These are phyloP conservation scores for Dolichotis patagonum DNA, from an alignment of 2,113 vertebrate genomes.

Conservation along the genomic window DNA sequence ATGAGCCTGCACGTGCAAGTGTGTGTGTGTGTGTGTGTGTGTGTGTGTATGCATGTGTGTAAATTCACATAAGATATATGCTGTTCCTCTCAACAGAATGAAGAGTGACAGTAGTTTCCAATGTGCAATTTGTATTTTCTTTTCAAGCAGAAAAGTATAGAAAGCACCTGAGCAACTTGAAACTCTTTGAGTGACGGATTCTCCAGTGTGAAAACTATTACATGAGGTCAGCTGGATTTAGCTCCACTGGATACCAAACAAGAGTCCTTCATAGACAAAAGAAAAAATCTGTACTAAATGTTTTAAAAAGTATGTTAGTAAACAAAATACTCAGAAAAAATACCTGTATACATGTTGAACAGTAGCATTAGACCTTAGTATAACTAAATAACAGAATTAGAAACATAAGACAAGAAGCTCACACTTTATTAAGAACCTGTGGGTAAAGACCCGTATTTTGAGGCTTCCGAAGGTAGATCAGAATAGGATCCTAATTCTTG, in stretches of 20 bases:
- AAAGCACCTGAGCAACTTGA: not conserved
- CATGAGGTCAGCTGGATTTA: too few species aligned
- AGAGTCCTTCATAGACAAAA: not conserved
- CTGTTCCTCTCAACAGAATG: not conserved
- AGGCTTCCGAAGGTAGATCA: not conserved
- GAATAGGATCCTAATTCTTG: not conserved
- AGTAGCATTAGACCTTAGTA: too few species aligned
- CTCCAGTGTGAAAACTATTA: too few species aligned
- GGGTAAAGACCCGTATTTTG: too few species aligned
- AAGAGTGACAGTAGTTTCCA: not conserved
- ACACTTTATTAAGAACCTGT: too few species aligned
- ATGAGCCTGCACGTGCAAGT: rapidly evolving
- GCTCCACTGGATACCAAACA: too few species aligned
- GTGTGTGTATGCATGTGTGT: not conserved
- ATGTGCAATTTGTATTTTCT: not conserved
- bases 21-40: not conserved
- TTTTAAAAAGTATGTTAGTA: not conserved
- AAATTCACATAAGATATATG: not conserved
- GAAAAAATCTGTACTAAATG: not conserved
- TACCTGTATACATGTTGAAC: not conserved
- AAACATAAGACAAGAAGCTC: too few species aligned
- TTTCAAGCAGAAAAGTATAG: not conserved
- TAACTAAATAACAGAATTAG: not conserved
- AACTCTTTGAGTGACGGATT: not conserved
- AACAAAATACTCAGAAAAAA: not conserved